These are phyloP conservation scores for Lagopus leucura DNA, from an alignment of 2,113 vertebrate genomes.

Conservation along the genomic window DNA sequence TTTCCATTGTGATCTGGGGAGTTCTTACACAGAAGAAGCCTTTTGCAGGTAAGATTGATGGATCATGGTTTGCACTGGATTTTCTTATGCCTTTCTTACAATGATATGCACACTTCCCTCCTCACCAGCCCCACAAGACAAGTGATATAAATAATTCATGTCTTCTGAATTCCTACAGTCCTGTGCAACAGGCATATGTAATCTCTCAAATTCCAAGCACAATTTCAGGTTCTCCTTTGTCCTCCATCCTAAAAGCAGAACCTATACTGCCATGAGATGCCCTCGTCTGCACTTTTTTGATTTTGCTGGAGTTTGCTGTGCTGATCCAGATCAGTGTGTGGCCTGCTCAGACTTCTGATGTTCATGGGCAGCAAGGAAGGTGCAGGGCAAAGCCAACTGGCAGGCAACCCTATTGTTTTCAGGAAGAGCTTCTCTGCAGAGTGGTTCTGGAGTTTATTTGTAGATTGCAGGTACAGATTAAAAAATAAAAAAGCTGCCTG, in stretches of 20 bases:
- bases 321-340: neutral
- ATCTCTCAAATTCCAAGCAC: neutral
- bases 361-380: neutral
- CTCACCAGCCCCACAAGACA: neutral
- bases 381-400: neutral
- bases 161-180: neutral
- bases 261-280: neutral
- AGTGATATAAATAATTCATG: neutral
- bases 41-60: slow-evolving; percentile 87
- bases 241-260: neutral
- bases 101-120: rapidly evolving
- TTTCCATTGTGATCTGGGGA: slow-evolving; percentile 95
- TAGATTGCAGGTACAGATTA: neutral
- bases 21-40: slow-evolving; percentile 97
- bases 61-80: neutral
- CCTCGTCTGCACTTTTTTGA: neutral
- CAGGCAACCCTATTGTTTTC: neutral
- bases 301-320: neutral
- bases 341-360: neutral
- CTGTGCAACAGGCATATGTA: neutral
- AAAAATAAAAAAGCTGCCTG: neutral
- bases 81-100: neutral
- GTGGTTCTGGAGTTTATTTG: slow-evolving; percentile 23
- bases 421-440: neutral
- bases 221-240: neutral